Conservation (phyloP, 2,888 invertebrate species). For the Thymelicus acteon region DNA sequence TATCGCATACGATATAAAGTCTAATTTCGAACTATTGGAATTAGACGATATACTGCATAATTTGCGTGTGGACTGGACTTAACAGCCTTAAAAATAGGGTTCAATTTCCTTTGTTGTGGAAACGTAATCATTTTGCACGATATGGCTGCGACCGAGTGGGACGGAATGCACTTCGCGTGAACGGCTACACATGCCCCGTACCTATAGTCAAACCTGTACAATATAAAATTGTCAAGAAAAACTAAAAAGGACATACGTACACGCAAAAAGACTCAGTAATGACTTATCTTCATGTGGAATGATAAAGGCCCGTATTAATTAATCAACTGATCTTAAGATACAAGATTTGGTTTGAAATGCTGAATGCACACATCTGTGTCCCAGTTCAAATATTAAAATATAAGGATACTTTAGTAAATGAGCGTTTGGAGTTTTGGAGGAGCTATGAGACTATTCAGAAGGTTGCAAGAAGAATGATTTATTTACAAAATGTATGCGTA, state of each 20-base stretch:
- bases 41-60: constrained; percentile 9
- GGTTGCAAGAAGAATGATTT: too few species aligned
- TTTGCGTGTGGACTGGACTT: background rate
- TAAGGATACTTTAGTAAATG: too few species aligned
- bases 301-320: too few species aligned
- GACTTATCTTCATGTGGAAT: background rate
- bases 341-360: too few species aligned
- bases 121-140: background rate
- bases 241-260: background rate
- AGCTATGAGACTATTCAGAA: too few species aligned
- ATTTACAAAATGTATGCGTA: too few species aligned
- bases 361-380: too few species aligned
- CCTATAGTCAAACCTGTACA: background rate
- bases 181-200: background rate
- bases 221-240: background rate
- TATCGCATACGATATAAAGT: constrained; percentile 36
- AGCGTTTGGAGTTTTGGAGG: too few species aligned
- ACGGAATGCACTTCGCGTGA: constrained; percentile 2
- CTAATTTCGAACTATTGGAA: constrained; percentile 42
- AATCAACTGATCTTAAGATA: too few species aligned
- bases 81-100: background rate
- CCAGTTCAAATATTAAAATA: too few species aligned
- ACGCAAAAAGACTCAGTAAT: background rate
- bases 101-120: background rate
- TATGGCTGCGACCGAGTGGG: constrained; percentile 3